Evolutionary conservation across 2,113 vertebrate species (phyloP), one percentile per base, ranked within the genome.

Genomic region (Ammodytes dubius): DNA sequence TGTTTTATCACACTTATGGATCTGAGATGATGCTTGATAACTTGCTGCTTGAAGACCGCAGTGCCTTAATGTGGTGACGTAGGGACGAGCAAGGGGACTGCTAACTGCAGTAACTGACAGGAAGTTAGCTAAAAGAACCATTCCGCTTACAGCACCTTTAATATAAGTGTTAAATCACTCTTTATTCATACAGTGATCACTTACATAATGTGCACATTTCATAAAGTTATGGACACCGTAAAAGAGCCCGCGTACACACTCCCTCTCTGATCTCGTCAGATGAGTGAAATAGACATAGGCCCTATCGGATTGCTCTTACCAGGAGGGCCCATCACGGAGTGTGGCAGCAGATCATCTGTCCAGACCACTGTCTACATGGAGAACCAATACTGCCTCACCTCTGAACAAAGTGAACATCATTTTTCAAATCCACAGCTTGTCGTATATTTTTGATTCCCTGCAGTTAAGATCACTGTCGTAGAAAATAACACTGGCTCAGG

Each of bases 351-450:
- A 68, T 11, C 45, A 77, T 42, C 45, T 42, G 45, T 37, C 40
- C 40, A 56, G 52, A 56, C 27, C 35, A 12, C 43, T 50, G 40
- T 58, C 45, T 35, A 15, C 50, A 5, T 1, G 5, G 11, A 15
- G 49, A 46, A 54, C 15, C n/a, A n/a, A 70, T 9, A 11, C 13
- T 35, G 8, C 65, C 43, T 37, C n/a, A 35, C 4, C 37, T 35
- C 59, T 79, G 42, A 39, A 61, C 13, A 10, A 40, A 47, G 6
- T 56, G 58, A 49, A 64, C n/a, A 37, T 6, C 35, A 58, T 65
- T 37, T 42, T 73, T 56, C 42, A 71, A 42, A 57, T 11, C 50
- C 47, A 35, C 45, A 45, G 43, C 50, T 57, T 65, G 60, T 17
- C 8, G 12, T 50, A 27, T 17, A 43, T 35, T 72, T 58, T 6